These are phyloP conservation scores for Cotesia vestalis DNA, from an alignment of 1,140 invertebrate species.

Conservation along the genomic window DNA sequence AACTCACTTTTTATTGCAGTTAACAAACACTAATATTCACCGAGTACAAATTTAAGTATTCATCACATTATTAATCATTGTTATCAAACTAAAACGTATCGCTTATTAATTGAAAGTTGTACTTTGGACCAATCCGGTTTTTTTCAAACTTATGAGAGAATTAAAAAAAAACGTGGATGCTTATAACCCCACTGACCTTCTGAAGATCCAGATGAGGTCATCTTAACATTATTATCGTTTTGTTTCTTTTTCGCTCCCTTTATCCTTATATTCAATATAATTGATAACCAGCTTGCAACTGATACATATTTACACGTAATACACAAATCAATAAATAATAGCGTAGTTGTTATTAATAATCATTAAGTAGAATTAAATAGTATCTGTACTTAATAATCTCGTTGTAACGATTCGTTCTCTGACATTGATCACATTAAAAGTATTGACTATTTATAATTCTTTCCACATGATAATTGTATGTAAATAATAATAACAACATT, in stretches of 20 bases:
- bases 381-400: background rate
- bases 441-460: slow-evolving; percentile 1
- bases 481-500: too few relatives aligned
- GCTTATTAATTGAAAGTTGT: background rate
- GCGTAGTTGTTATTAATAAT: background rate
- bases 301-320: slow-evolving; percentile 5
- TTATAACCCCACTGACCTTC: slow-evolving; percentile 1
- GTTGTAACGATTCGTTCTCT: background rate
- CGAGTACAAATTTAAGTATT: too few relatives aligned
- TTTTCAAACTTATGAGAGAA: too few relatives aligned
- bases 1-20: too few relatives aligned
- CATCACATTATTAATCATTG: too few relatives aligned
- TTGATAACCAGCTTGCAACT: background rate
- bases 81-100: background rate
- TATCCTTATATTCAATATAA: background rate
- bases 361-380: background rate
- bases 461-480: background rate
- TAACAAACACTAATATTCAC: too few relatives aligned
- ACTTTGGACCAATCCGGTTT: too few relatives aligned
- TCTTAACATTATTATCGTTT: background rate
- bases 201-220: background rate
- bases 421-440: background rate
- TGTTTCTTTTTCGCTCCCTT: background rate
- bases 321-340: background rate
- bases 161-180: too few relatives aligned